A percentile compares a stretch with the other conserved stretches of the same genome.
These are phyloP conservation scores for Felis catus DNA, from an alignment of 2,113 vertebrate species.

Conservation along the genomic window F.catus_Fca126_mat1.0 CM031420.1:73347001-73347500, in stretches of 20 bases:
- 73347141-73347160: no score
- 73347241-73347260: neutral
- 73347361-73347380: neutral
- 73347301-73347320: neutral
- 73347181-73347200: neutral
- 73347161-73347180: accelerated
- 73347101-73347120: no score
- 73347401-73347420: neutral
- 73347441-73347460: neutral
- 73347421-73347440: neutral
- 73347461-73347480: neutral
- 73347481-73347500: neutral
- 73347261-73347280: neutral
- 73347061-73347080: neutral
- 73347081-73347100: neutral
- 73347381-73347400: neutral
- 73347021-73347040: neutral
- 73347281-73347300: neutral
- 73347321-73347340: neutral
- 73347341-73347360: neutral
- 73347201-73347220: neutral
- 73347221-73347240: neutral
- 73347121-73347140: neutral
- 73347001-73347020: neutral
- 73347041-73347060: neutral